phyloP scores from a whole-genome alignment of 1,140 invertebrate species.

The Homarus americanus region DNA sequence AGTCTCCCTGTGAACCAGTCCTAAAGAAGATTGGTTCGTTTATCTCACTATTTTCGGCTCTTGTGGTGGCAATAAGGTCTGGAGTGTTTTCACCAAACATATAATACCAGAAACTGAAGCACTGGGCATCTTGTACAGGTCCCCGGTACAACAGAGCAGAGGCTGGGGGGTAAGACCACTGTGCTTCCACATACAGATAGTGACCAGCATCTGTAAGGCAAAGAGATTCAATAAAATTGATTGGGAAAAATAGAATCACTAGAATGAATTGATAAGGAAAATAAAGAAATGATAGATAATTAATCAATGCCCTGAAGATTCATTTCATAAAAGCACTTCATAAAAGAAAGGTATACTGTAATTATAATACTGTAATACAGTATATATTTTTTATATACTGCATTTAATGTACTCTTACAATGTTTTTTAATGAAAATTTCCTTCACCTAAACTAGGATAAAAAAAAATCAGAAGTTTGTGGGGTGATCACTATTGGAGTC shows the following conservation, averaged over 20 bases:
- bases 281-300: background rate
- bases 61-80: constrained; percentile 27
- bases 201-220: constrained; percentile 42
- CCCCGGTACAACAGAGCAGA: constrained; percentile 17
- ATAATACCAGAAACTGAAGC: constrained; percentile 71
- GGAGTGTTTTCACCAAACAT: constrained; percentile 64
- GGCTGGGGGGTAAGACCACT: constrained; percentile 22
- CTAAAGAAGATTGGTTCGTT: constrained; percentile 21
- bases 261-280: background rate
- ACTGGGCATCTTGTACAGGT: constrained; percentile 12
- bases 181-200: constrained; percentile 60
- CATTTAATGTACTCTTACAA: no score
- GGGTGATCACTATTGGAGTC: no score
- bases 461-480: no score
- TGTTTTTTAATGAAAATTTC: no score
- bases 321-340: no score
- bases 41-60: background rate
- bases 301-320: no score
- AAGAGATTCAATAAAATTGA: background rate
- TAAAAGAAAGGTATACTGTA: no score
- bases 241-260: background rate
- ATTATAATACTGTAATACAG: no score
- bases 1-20: constrained; percentile 62
- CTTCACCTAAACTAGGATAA: no score
- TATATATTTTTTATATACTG: no score